A percentile compares a stretch with the other conserved stretches of the same genome.
phyloP scores from a whole-genome alignment of 2,888 invertebrate genomes.

The Bruchidius siliquastri region DNA sequence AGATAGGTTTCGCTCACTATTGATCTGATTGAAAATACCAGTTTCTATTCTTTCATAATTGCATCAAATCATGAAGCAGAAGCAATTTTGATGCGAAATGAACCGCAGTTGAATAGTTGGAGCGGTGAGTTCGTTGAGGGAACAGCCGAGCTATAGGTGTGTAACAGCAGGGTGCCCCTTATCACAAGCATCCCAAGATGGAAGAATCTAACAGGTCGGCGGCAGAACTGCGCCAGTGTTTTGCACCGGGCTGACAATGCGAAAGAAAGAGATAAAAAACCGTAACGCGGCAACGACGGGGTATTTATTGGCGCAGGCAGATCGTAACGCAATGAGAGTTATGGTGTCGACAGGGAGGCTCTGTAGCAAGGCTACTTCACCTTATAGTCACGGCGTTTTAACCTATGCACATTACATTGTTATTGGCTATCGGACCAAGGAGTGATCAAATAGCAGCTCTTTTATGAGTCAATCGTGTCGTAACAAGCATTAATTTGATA shows the following conservation, averaged over 20 bases:
- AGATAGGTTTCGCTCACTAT: too few species aligned
- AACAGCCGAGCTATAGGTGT: background rate
- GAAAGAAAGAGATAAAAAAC: background rate
- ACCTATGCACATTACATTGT: background rate
- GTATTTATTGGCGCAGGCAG: background rate
- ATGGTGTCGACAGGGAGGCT: background rate
- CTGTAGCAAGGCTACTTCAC: background rate
- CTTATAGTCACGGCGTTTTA: background rate
- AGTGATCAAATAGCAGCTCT: too few species aligned
- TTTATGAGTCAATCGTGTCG: too few species aligned
- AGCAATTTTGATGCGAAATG: background rate
- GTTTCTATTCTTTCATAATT: too few species aligned
- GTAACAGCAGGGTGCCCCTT: background rate
- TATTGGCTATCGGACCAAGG: too few species aligned
- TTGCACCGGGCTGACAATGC: background rate
- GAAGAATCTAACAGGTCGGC: background rate
- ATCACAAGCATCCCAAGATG: background rate
- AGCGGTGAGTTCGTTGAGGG: background rate
- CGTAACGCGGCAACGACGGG: background rate
- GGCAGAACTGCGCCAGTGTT: background rate
- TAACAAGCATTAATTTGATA: too few species aligned
- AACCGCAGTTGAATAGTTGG: background rate
- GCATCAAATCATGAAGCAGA: too few species aligned
- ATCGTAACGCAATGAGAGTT: background rate
- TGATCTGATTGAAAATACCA: too few species aligned